Conservation (phyloP, 2,113 vertebrate genomes). For the Scalopus aquaticus region DNA sequence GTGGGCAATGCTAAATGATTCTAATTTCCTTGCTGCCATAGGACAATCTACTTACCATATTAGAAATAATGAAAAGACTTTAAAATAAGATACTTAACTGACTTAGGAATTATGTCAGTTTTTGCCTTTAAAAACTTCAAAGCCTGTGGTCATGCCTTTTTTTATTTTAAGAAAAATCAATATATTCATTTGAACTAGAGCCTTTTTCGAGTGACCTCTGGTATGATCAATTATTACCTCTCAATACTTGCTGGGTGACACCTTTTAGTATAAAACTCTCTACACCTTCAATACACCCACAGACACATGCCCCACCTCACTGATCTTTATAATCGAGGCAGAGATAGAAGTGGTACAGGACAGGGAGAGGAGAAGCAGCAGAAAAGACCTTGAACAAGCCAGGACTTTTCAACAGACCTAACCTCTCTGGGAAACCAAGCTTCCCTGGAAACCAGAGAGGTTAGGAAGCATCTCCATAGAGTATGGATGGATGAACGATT, state of each 20-base stretch:
- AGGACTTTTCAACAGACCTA: neutral
- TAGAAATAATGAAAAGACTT: slow-evolving; percentile 44
- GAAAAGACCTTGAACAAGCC: neutral
- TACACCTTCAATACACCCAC: neutral
- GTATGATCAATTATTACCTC: neutral
- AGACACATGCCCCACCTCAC: neutral
- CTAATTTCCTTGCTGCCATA: neutral
- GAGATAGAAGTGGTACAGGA: neutral
- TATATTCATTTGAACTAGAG: neutral
- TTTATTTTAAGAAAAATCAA: neutral
- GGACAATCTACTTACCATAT: neutral
- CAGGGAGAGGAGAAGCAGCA: neutral
- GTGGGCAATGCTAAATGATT: neutral
- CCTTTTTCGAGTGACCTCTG: neutral
- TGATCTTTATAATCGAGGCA: neutral
- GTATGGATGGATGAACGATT: neutral
- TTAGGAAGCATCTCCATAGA: neutral
- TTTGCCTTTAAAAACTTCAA: neutral
- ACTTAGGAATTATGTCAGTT: neutral
- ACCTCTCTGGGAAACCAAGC: no score
- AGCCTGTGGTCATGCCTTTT: neutral
- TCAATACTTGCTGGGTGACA: neutral
- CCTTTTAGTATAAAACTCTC: neutral
- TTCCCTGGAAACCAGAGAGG: neutral
- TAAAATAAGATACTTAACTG: neutral